Conservation (phyloP, 2,888 invertebrate genomes). For the Coenonympha arcania region DNA sequence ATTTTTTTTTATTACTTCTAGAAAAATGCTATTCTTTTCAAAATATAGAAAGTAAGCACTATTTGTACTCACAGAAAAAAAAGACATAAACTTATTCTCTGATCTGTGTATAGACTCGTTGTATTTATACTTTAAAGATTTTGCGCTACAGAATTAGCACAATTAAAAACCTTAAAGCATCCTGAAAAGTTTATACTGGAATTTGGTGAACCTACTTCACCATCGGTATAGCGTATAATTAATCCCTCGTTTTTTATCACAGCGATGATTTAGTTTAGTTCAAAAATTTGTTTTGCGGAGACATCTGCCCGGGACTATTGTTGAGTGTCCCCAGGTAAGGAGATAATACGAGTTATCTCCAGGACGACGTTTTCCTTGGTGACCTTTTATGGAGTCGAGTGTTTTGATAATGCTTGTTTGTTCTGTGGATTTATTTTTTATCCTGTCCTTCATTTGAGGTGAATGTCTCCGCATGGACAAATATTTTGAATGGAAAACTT, state of each 20-base stretch:
- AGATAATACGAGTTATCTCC: conserved; percentile 68
- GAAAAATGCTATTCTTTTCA: no score
- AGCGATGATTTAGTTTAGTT: conserved; percentile 58
- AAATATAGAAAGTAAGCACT: no score
- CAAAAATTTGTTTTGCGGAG: conserved; percentile 69
- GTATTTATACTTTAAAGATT: no score
- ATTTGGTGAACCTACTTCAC: conserved; percentile 29
- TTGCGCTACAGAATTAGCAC: no score
- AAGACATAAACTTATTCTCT: no score
- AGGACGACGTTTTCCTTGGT: conserved; percentile 65
- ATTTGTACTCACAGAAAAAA: no score
- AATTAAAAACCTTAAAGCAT: not conserved
- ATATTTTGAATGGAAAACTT: not conserved
- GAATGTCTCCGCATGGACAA: not conserved
- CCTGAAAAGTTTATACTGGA: conserved; percentile 25
- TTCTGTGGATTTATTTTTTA: conserved; percentile 47
- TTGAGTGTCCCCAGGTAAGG: conserved; percentile 64
- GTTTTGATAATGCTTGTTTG: conserved; percentile 64
- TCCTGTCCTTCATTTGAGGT: conserved; percentile 7
- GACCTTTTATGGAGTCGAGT: conserved; percentile 62
- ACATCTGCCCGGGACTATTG: conserved; percentile 68
- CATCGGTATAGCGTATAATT: conserved; percentile 34
- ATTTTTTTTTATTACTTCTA: no score
- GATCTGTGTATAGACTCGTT: no score
- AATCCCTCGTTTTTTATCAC: conserved; percentile 50